A percentile compares a stretch with the other conserved stretches of the same genome.
phyloP scores from a whole-genome alignment of 2,113 vertebrate genomes.

The Asarcornis scutulata region DNA sequence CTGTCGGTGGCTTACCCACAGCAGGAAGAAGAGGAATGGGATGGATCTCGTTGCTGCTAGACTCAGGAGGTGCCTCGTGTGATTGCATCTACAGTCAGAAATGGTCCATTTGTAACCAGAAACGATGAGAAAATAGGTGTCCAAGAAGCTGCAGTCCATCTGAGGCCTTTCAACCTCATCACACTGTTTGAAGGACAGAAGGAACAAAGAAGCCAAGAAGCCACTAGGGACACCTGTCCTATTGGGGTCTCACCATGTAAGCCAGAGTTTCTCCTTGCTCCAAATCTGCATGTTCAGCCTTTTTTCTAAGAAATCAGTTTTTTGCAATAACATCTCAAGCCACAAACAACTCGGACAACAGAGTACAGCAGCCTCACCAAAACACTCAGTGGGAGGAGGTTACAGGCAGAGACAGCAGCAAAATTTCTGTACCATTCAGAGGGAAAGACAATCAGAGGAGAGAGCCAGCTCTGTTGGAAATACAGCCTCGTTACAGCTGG shows the following conservation, averaged over 20 bases:
- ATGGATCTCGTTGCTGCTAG: background rate
- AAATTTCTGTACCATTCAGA: background rate
- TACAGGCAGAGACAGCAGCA: background rate
- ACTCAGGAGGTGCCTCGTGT: background rate
- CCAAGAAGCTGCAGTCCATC: background rate
- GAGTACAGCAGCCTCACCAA: background rate
- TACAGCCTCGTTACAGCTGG: background rate
- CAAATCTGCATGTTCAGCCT: background rate
- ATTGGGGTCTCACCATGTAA: accelerated
- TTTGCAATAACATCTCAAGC: background rate
- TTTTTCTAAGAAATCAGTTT: background rate
- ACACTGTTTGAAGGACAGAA: background rate
- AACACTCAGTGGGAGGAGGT: background rate
- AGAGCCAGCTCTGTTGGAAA: background rate
- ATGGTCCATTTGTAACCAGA: background rate
- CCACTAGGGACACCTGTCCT: too few species aligned
- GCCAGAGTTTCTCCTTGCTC: background rate
- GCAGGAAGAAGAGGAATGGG: background rate
- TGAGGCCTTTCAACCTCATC: background rate
- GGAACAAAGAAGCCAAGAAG: background rate
- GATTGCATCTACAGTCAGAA: background rate
- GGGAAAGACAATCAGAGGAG: background rate
- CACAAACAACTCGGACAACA: background rate
- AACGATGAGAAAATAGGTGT: background rate
- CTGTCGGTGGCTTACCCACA: background rate